These are phyloP conservation scores for Pollicipes pollicipes DNA, from an alignment of 1,140 invertebrate genomes.

Conservation along the genomic window DNA sequence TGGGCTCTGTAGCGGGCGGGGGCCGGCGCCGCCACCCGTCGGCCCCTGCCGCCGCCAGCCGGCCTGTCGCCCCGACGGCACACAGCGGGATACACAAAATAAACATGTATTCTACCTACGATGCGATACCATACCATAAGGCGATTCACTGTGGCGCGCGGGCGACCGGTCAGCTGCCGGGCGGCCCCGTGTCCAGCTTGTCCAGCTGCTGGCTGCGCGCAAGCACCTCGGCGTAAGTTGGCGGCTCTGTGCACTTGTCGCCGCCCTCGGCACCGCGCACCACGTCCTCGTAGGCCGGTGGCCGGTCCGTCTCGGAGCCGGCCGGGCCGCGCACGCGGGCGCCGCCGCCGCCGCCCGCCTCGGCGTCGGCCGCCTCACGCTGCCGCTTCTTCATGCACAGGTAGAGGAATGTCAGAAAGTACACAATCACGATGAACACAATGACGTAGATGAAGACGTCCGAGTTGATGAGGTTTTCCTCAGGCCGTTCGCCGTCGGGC, in stretches of 20 bases:
- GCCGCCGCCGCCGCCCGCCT: neutral
- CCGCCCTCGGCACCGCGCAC: neutral
- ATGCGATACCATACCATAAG: too few relatives aligned
- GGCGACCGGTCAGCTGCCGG: neutral
- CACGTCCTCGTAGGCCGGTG: neutral
- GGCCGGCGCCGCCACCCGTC: too few relatives aligned
- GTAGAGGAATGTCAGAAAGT: neutral
- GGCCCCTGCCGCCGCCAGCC: too few relatives aligned
- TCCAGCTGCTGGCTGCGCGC: neutral
- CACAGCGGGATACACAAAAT: too few relatives aligned
- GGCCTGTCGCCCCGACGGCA: too few relatives aligned
- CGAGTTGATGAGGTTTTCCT: neutral
- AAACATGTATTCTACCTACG: too few relatives aligned
- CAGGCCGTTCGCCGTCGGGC: neutral
- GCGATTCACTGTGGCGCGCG: too few relatives aligned
- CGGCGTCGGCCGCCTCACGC: neutral
- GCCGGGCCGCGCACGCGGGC: too few relatives aligned
- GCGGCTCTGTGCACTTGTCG: neutral
- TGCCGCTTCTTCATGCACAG: conserved; percentile 1
- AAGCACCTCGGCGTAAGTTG: neutral
- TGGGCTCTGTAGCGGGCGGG: too few relatives aligned
- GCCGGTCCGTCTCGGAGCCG: neutral
- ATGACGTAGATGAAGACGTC: neutral
- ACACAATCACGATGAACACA: neutral
- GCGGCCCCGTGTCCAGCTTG: neutral